A percentile compares a stretch with the other conserved stretches of the same genome.
These are phyloP conservation scores for Argya squamiceps DNA, from an alignment of 2,797 vertebrate species.

Conservation along the genomic window DNA sequence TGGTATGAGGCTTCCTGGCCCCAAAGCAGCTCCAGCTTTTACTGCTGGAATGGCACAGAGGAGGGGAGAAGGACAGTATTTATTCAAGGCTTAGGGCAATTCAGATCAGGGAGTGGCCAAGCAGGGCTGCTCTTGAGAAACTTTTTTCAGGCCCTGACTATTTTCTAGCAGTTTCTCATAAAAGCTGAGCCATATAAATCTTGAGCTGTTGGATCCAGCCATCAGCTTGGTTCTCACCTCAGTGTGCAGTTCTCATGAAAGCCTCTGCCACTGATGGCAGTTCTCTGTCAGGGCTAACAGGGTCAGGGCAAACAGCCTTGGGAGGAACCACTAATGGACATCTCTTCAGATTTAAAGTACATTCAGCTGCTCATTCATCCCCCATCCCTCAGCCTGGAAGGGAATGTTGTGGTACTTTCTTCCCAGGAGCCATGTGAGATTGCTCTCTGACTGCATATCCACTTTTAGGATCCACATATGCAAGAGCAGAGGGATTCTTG, in stretches of 20 bases:
- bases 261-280: neutral
- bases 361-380: neutral
- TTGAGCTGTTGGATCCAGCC: neutral
- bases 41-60: neutral
- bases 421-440: neutral
- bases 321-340: neutral
- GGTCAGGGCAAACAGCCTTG: neutral
- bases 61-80: neutral
- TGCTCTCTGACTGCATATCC: neutral
- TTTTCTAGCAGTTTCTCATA: neutral
- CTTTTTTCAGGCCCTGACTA: neutral
- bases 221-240: neutral
- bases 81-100: neutral
- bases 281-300: neutral
- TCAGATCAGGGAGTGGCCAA: neutral
- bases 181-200: neutral
- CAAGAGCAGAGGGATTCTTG: neutral
- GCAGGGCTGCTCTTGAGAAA: neutral
- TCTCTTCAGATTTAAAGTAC: neutral
- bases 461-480: neutral
- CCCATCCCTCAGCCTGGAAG: neutral
- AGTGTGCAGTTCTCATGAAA: fast-evolving
- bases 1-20: neutral
- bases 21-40: neutral
- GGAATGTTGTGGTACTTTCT: neutral